phyloP scores from a whole-genome alignment of 1,140 invertebrate genomes.

The Vollenhovia emeryi region DNA sequence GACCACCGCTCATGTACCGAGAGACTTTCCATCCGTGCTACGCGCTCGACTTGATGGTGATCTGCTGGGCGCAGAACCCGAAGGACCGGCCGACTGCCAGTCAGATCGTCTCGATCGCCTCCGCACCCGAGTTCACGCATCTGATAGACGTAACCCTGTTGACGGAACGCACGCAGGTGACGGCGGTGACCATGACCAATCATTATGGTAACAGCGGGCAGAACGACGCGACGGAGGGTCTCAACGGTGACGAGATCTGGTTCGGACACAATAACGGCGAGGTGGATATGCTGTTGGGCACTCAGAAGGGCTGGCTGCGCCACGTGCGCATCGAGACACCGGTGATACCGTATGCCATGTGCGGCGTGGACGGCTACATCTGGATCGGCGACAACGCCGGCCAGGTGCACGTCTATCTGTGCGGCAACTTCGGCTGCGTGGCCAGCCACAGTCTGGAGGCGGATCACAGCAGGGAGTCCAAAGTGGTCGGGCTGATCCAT shows the following conservation, averaged over 20 bases:
- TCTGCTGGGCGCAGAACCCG: conserved; percentile 97
- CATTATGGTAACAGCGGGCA: conserved; percentile 54
- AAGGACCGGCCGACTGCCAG: conserved; percentile 95
- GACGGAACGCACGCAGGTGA: conserved; percentile 87
- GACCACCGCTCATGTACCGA: conserved; percentile 94
- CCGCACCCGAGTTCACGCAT: conserved; percentile 96
- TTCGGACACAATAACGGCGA: conserved; percentile 90
- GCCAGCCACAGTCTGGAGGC: conserved; percentile 85
- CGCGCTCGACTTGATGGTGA: conserved; percentile 97
- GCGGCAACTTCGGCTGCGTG: conserved; percentile 84
- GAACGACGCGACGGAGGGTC: conserved; percentile 75
- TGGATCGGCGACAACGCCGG: conserved; percentile 95
- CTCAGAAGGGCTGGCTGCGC: conserved; percentile 87
- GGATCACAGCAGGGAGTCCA: conserved; percentile 84
- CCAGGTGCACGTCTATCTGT: conserved; percentile 91
- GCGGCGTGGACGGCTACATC: conserved; percentile 89
- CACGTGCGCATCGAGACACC: conserved; percentile 86
- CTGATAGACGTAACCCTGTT: conserved; percentile 92
- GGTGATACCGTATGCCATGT: conserved; percentile 88
- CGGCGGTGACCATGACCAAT: conserved; percentile 84
- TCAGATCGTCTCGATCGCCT: conserved; percentile 96
- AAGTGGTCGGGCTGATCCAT: conserved; percentile 88
- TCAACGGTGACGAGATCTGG: conserved; percentile 88
- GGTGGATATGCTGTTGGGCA: conserved; percentile 88
- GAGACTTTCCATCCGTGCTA: conserved; percentile 95